These are phyloP conservation scores for Deroptyus accipitrinus DNA, from an alignment of 2,113 vertebrate species.

Conservation along the genomic window DNA sequence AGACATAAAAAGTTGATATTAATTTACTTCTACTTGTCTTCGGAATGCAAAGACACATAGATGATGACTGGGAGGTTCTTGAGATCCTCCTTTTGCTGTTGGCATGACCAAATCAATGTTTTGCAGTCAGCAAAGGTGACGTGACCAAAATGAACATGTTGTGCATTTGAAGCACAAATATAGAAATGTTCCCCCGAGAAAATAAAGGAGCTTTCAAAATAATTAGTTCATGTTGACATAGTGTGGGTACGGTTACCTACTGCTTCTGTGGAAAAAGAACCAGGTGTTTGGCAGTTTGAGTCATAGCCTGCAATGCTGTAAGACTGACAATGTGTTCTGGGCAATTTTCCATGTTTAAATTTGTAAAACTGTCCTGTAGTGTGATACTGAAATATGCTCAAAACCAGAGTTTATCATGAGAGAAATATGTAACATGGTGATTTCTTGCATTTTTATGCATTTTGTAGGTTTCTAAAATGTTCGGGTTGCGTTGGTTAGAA, in stretches of 20 bases:
- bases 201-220: background rate
- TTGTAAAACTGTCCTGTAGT: background rate
- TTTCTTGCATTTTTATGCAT: background rate
- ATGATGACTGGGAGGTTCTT: background rate
- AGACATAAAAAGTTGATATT: background rate
- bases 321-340: background rate
- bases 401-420: background rate
- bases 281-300: background rate
- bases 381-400: background rate
- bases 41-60: background rate
- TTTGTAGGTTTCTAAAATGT: background rate
- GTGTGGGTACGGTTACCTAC: background rate
- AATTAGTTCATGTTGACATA: background rate
- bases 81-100: background rate
- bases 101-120: fast-evolving
- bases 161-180: background rate
- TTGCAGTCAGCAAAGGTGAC: background rate
- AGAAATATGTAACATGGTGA: background rate
- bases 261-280: background rate
- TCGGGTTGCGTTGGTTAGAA: background rate
- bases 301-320: background rate
- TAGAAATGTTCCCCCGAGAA: background rate
- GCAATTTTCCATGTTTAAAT: background rate
- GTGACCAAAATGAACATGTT: background rate
- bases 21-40: background rate